Evolutionary conservation across 2,888 invertebrate genomes (phyloP), one percentile per base, ranked within the genome.

Genomic region (Cerastis leucographa): DNA sequence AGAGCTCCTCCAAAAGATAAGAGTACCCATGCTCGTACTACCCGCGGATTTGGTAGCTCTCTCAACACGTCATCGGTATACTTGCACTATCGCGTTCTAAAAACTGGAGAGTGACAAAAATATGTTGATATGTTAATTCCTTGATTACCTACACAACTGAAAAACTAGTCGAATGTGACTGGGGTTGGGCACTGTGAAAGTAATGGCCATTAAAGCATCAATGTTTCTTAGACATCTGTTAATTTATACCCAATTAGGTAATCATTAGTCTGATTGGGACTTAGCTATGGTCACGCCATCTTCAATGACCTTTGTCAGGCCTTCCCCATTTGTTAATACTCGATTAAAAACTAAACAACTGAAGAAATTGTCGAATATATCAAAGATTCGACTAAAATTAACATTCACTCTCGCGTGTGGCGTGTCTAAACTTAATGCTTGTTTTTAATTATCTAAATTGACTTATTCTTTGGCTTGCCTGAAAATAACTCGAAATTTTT

Each of bases 1-100:
- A 97, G 88, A 97, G 96, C 90, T 96, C 96, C 54, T 95, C 96
- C 61, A 96, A 96, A 86, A 97, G 96, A 97, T 97, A 97, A 95
- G 91, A 89, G 88, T 70, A 68, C 87, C 87, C 87, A 42, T 80
- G 72, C 83, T 56, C 88, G 84, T 88, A 42, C 78, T 35, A 71
- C 68, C 69, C 87, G 84, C 88, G 88, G 89, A 91, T 84, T 86
- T 89, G 90, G 90, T 92, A 92, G 93, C 94, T 93, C 92, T 93
- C 93, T 91, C 90, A 85, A 85, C 79, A 85, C 85, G 77, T 80
- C 85, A 88, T 80, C 78, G 81, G 81, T 76, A 77, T 64, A 80
- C 66, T 80, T 75, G 74, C 76, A 83, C 74, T 68, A 56, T 83
- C 64, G 71, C 84, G 73, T 83, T 80, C 40, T 51, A 69, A 76